Conservation (phyloP, 2,113 vertebrate species). For the Trinectes maculatus region DNA sequence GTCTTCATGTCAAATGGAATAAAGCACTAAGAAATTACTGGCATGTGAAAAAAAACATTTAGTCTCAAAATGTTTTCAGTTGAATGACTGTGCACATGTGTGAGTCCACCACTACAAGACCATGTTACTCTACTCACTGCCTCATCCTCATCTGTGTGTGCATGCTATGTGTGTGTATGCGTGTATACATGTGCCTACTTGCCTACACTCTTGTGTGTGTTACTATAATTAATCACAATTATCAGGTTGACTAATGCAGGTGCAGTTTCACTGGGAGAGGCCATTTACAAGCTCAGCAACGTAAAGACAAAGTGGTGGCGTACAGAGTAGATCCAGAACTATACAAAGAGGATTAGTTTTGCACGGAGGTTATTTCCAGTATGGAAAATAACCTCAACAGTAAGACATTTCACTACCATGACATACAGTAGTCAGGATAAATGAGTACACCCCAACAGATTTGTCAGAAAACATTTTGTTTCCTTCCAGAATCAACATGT, state of each 20-base stretch:
- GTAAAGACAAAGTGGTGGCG: constrained; percentile 63
- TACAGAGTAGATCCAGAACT: constrained; percentile 24
- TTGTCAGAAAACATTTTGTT: too few species aligned
- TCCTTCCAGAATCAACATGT: too few species aligned
- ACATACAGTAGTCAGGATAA: too few species aligned
- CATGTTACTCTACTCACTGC: constrained; percentile 28
- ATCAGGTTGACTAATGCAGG: constrained; percentile 76
- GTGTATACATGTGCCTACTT: background rate
- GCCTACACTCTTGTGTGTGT: constrained; percentile 13
- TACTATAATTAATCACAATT: constrained; percentile 80
- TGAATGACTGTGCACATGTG: background rate
- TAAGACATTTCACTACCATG: constrained; percentile 11
- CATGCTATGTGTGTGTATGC: constrained; percentile 3
- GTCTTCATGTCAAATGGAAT: constrained; percentile 11
- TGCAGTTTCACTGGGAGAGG: constrained; percentile 69
- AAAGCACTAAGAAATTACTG: constrained; percentile 13
- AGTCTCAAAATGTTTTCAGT: constrained; percentile 16
- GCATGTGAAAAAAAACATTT: constrained; percentile 40
- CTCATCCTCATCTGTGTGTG: constrained; percentile 15
- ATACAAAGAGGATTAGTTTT: constrained; percentile 12
- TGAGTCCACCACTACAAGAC: constrained; percentile 2
- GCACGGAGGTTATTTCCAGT: background rate
- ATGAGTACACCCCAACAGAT: too few species aligned
- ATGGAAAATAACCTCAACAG: background rate
- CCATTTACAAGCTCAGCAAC: constrained; percentile 70